phyloP scores from a whole-genome alignment of 2,113 vertebrate genomes.

The Esox niger region DNA sequence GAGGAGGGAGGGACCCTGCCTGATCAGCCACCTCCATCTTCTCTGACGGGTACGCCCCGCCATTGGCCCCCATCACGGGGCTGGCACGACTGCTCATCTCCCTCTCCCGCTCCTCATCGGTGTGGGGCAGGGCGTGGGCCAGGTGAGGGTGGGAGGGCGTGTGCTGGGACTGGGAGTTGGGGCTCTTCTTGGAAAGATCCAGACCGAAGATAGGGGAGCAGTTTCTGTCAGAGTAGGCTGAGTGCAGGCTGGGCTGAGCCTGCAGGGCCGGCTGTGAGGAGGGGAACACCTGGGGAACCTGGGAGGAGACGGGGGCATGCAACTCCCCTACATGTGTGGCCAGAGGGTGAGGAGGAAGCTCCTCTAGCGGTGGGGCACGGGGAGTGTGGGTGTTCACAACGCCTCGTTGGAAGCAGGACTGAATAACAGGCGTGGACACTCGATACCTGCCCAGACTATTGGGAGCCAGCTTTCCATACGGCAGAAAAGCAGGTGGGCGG shows the following conservation, averaged over 20 bases:
- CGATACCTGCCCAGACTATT: constrained; percentile 74
- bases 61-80: constrained; percentile 69
- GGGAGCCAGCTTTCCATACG: constrained; percentile 78
- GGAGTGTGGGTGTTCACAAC: constrained; percentile 65
- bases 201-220: constrained; percentile 92
- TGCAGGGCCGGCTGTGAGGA: constrained; percentile 76
- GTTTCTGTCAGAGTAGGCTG: constrained; percentile 77
- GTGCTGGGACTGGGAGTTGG: constrained; percentile 73
- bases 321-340: constrained; percentile 87
- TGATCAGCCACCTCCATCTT: constrained; percentile 71
- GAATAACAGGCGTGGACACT: constrained; percentile 89
- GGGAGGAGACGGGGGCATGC: constrained; percentile 80
- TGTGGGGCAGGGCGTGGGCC: constrained; percentile 66
- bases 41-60: constrained; percentile 69
- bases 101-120: constrained; percentile 67
- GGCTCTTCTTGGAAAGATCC: constrained; percentile 96
- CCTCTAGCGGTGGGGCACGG: constrained; percentile 69
- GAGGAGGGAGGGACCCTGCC: constrained; percentile 50
- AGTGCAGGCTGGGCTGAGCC: constrained; percentile 60
- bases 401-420: constrained; percentile 82
- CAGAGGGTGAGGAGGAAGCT: constrained; percentile 75
- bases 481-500: constrained; percentile 79
- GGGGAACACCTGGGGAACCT: constrained; percentile 76
- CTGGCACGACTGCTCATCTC: constrained; percentile 75
- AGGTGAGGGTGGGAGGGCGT: constrained; percentile 68